Base-by-base conservation (phyloP, 2,888 invertebrate species). In the Perdita meconis region DNA sequence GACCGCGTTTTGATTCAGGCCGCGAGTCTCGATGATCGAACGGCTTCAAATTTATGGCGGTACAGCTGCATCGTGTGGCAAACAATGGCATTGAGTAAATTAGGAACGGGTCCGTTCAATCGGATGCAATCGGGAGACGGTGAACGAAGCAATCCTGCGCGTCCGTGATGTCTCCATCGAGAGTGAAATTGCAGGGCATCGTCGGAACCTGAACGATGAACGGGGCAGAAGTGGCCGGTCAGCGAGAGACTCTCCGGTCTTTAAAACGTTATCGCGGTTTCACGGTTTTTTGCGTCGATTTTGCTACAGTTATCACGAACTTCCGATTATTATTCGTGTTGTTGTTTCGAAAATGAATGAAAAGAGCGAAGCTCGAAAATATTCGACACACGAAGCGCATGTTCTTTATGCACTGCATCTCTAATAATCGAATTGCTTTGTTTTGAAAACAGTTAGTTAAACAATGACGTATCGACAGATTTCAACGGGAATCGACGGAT, bases 71-170 rank as follows among this genome's bases (percentile, higher is more conserved):
- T 55, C 72, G 40, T 30, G 22, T 2, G 24, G n/a, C 30, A 12
- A 60, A 65, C 47, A 63, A 56, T 53, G 30, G 42, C 16, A 4
- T 3, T n/a, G 22, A 22, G 16, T 47, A 59, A 68, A 70, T 64
- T 74, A 60, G 57, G 30, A 30, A 59, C 19, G 22, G n/a, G 47
- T 38, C 19, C 55, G 24, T 24, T n/a, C 36, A 36, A 0, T 1
- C 24, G 13, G 13, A 22, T 38, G 38, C 42, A 36, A 63, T 68
- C 40, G 34, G 36, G 12, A 26, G 51, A 55, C 12, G 42, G 38
- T 22, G 55, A 51, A 42, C 50, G 63, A 56, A 69, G 68, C 42
- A 74, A 74, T 68, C 44, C 24, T 1, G 2, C 8, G 40, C 10
- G 50, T 26, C 16, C 16, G 8, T 34, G 16, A 44, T 44, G 16